phyloP scores from a whole-genome alignment of 2,888 invertebrate genomes.

The Apotomis betuletana region DNA sequence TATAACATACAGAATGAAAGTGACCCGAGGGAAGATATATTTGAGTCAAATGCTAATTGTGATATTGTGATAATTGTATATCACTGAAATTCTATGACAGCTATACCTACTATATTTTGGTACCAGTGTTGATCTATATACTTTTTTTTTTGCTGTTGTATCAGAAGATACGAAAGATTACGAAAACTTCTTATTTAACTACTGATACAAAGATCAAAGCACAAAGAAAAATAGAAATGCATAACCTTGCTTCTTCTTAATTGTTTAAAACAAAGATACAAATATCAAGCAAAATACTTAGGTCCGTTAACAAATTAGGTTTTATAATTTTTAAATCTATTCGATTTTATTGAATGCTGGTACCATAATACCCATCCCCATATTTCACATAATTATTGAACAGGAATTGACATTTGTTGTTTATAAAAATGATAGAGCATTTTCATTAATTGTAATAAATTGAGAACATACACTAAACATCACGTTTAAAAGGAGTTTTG shows the following conservation, averaged over 20 bases:
- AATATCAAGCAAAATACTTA: too few species aligned
- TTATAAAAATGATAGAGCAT: conserved; percentile 10
- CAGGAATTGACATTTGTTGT: conserved; percentile 40
- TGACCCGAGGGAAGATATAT: not conserved
- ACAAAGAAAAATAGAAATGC: too few species aligned
- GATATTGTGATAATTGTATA: too few species aligned
- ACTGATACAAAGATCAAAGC: too few species aligned
- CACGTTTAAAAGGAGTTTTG: not conserved
- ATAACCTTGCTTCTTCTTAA: too few species aligned
- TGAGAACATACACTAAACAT: conserved; percentile 29
- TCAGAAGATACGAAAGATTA: too few species aligned
- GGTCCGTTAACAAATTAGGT: too few species aligned
- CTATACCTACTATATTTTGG: not conserved
- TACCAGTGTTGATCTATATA: not conserved
- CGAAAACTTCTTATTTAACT: too few species aligned
- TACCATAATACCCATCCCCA: not conserved
- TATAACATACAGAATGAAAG: too few species aligned
- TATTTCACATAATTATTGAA: conserved; percentile 2
- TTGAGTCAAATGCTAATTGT: not conserved
- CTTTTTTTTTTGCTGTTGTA: too few species aligned
- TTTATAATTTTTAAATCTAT: too few species aligned
- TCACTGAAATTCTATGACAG: not conserved
- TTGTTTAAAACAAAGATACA: too few species aligned
- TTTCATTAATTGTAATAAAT: conserved; percentile 21
- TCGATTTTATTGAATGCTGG: not conserved